Conservation (phyloP, 2,888 invertebrate species). For the Lissocephala sabroskyi region DNA sequence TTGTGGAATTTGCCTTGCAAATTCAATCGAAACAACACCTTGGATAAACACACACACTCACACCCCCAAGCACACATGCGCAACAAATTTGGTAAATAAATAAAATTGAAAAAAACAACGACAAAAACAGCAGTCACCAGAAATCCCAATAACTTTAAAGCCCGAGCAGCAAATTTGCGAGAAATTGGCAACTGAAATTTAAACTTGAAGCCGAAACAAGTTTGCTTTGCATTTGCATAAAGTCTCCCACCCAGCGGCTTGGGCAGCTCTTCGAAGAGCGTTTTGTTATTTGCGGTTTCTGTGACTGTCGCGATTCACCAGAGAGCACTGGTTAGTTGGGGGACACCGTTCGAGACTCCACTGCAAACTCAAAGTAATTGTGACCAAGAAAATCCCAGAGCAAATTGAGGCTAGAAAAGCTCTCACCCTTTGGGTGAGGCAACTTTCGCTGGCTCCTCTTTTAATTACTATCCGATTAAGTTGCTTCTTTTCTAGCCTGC, state of each 20-base stretch:
- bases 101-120: conserved; percentile 17
- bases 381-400: no score
- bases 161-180: neutral
- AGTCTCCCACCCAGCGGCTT: no score
- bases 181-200: conserved; percentile 17
- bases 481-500: neutral
- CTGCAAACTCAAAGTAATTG: no score
- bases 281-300: conserved; percentile 4
- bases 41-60: conserved; percentile 3
- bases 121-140: conserved; percentile 10
- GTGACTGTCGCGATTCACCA: neutral
- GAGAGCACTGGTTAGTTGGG: no score
- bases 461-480: neutral
- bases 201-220: conserved; percentile 37
- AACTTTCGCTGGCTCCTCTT: neutral
- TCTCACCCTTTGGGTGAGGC: neutral
- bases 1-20: neutral
- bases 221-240: conserved; percentile 53
- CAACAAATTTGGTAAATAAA: conserved; percentile 19
- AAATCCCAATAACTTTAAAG: neutral
- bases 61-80: conserved; percentile 1
- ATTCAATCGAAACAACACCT: neutral
- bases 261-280: no score
- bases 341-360: no score
- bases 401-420: no score